Base-by-base conservation (phyloP, 2,888 invertebrate species). In the Anorthoa munda region DNA sequence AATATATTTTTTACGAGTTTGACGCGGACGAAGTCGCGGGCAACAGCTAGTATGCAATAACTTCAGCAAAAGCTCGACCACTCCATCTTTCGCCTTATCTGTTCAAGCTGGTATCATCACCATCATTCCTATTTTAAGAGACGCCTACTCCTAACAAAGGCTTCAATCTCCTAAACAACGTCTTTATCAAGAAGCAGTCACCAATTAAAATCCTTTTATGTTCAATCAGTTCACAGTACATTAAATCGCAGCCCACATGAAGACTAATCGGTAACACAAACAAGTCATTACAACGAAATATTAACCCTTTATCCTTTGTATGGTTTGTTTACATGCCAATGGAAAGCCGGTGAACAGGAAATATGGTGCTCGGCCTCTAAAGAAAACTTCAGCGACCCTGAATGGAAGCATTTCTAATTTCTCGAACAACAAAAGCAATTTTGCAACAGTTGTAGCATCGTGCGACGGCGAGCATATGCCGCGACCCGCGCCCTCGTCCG, bases 351-450 rank as follows among this genome's bases (percentile, higher is more conserved):
- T 86, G 85, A 90, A 87, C 86, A 88, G 88, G 87, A 90, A 90
- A 89, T 88, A 86, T 86, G 81, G 79, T 77, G 81, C 76, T 83
- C 82, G 83, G 84, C 79, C 76, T 86, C 83, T 77, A 83, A 90
- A 90, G 87, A 89, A 90, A 90, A 90, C 83, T 90, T 88, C 84
- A 69, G 77, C 78, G 84, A 87, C 84, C 82, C 85, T 87, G 86
- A 89, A 90, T 88, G 84, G 84, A 90, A 91, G 91, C 89, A 92
- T 93, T 93, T 89, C 86, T 90, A 93, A 92, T 92, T 92, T 91
- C 91, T 91, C 88, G 89, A 89, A 90, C 87, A 93, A 93, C 92
- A 93, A 93, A 93, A 93, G 91, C 88, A 92, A 94, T 94, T 94
- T 93, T 90, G 90, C 89, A 91, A 91, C 90, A 90, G 90, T 92